These are phyloP conservation scores for Drosophila macrospina DNA, from an alignment of 2,888 invertebrate species.

Conservation along the genomic window DNA sequence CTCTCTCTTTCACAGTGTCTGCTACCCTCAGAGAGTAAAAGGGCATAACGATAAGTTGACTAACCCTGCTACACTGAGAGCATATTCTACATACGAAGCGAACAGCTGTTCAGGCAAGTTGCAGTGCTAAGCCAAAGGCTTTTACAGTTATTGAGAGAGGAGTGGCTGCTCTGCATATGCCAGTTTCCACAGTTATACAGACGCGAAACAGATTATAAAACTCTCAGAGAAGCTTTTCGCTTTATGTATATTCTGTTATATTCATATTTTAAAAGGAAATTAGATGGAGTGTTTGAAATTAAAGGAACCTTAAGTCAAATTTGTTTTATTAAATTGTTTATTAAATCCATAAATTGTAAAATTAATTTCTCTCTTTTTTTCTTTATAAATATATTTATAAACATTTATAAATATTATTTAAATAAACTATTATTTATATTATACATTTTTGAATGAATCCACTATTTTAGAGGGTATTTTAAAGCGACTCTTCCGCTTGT, in stretches of 20 bases:
- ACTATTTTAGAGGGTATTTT: constrained; percentile 10
- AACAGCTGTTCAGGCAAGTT: not conserved
- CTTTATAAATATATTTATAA: too few species aligned
- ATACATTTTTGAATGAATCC: too few species aligned
- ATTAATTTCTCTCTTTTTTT: not conserved
- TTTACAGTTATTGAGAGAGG: not conserved
- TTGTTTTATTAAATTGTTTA: too few species aligned
- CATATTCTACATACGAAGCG: not conserved
- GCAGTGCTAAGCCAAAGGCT: not conserved
- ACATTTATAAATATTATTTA: too few species aligned
- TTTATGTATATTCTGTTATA: too few species aligned
- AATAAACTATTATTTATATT: not conserved
- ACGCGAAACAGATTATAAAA: too few species aligned
- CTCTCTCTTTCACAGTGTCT: constrained; percentile 9
- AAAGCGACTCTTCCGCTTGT: not conserved
- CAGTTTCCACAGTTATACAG: not conserved
- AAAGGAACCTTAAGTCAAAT: too few species aligned
- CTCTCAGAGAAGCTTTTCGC: too few species aligned
- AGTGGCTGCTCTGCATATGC: too few species aligned
- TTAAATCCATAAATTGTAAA: too few species aligned
- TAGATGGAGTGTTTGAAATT: too few species aligned
- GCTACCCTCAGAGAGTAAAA: constrained; percentile 27
- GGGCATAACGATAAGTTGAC: constrained; percentile 16
- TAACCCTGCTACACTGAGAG: constrained; percentile 12
- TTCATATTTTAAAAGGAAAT: too few species aligned